Evolutionary conservation across 2,888 invertebrate species (phyloP), one percentile per base, ranked within the genome.

Genomic region (Antheraea yamamai): DNA sequence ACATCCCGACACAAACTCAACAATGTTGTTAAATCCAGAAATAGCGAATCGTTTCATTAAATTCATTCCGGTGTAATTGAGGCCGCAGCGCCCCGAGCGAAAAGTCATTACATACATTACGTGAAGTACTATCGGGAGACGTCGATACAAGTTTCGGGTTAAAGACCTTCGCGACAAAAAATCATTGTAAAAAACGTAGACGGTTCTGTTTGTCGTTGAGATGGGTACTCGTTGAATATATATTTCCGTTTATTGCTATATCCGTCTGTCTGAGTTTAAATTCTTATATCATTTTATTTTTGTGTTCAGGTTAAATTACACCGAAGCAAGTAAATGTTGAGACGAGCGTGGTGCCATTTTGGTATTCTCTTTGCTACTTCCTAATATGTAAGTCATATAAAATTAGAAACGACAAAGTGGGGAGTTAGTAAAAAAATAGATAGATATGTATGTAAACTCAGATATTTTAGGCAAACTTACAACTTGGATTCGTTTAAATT

Each of bases 111-210:
- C 39, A 70, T 70, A 30, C 64, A 70, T 70, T 70, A 70, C 70
- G 70, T 39, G 70, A 70, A 70, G 70, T 70, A 39, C 39, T 39
- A 70, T 39, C 35, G 70, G 4, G 6, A 8, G 70, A 70, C 39
- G 70, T 14, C 39, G 39, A 70, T 70, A 70, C 70, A 39, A 70
- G 64, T 66, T 39, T 39, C 23, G 68, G 75, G 73, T 75, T 73
- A 75, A 75, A 75, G 75, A 75, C 73, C 75, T 73, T 68, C 23
- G 55, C 30, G 39, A 47, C 20, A 64, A 74, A 70, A 70, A 70
- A 10, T 39, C 20, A 30, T 66, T 70, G 70, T 39, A 70, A 39
- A 70, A 70, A 70, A 70, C 4, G n/a, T 39, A 35, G 39, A 70
- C 39, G 23, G n/a, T 70, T 70, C 39, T 70, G 20, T 16, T 20